phyloP scores from a whole-genome alignment of 53 echinoderm and acorn worm species.

The Luidia sarsii region DNA sequence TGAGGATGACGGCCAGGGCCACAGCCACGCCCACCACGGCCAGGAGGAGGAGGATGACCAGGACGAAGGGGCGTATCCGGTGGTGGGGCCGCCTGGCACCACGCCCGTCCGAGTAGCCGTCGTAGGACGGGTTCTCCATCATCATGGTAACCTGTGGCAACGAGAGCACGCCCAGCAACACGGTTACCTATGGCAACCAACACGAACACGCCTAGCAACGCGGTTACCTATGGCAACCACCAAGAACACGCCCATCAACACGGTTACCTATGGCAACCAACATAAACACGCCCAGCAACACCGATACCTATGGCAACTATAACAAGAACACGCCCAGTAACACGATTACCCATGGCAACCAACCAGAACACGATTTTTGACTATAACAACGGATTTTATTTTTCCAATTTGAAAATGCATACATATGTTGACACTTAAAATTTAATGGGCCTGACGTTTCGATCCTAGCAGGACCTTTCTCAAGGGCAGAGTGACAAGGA shows the following conservation, averaged over 20 bases:
- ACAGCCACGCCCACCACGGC: constrained; percentile 53
- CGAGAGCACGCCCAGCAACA: background rate
- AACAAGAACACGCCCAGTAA: background rate
- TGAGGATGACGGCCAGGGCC: constrained; percentile 31
- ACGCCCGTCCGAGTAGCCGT: constrained; percentile 31
- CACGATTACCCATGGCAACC: too few species aligned
- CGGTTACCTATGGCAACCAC: constrained; percentile 43
- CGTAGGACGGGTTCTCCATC: constrained; percentile 50
- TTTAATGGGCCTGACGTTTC: too few species aligned
- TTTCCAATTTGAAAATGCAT: too few species aligned
- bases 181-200: too few species aligned
- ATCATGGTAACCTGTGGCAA: constrained; percentile 49
- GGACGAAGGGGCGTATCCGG: constrained; percentile 21
- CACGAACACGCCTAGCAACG: too few species aligned
- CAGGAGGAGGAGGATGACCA: constrained; percentile 30
- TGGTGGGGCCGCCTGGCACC: constrained; percentile 15
- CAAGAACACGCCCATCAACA: background rate
- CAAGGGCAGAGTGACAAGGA: too few species aligned
- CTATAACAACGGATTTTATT: too few species aligned
- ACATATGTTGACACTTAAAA: too few species aligned
- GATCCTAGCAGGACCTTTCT: too few species aligned
- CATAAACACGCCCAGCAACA: too few species aligned
- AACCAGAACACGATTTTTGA: too few species aligned
- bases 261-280: too few species aligned
- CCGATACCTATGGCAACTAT: constrained; percentile 40